phyloP scores from a whole-genome alignment of 2,797 vertebrate genomes.

The Balearica regulorum region DNA sequence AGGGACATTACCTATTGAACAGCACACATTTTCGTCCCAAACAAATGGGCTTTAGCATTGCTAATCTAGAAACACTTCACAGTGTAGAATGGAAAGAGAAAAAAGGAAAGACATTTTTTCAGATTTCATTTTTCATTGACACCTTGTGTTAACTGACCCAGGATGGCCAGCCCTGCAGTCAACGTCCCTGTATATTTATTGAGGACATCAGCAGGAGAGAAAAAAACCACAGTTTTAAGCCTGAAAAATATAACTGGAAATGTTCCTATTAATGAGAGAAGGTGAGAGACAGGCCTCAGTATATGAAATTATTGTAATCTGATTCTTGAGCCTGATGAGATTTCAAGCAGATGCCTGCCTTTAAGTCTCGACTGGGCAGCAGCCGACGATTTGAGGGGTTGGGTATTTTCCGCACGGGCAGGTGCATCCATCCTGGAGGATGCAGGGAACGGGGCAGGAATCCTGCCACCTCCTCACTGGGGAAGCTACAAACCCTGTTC shows the following conservation, averaged over 20 bases:
- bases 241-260: neutral
- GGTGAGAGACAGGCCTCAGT: neutral
- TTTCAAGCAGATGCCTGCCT: neutral
- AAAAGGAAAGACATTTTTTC: neutral
- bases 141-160: neutral
- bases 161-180: neutral
- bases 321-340: neutral
- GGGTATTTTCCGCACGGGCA: neutral
- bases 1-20: neutral
- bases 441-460: neutral
- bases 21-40: neutral
- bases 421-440: neutral
- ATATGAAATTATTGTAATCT: neutral
- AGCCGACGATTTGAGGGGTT: neutral
- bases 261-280: neutral
- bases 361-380: neutral
- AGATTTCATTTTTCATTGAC: neutral
- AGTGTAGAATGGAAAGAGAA: neutral
- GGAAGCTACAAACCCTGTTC: neutral
- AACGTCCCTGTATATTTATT: neutral
- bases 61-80: neutral
- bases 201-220: neutral
- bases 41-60: neutral
- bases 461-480: neutral
- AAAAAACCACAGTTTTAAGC: neutral